These are phyloP conservation scores for Bombus impatiens DNA, from an alignment of 1,140 invertebrate genomes.

Conservation along the genomic window DNA sequence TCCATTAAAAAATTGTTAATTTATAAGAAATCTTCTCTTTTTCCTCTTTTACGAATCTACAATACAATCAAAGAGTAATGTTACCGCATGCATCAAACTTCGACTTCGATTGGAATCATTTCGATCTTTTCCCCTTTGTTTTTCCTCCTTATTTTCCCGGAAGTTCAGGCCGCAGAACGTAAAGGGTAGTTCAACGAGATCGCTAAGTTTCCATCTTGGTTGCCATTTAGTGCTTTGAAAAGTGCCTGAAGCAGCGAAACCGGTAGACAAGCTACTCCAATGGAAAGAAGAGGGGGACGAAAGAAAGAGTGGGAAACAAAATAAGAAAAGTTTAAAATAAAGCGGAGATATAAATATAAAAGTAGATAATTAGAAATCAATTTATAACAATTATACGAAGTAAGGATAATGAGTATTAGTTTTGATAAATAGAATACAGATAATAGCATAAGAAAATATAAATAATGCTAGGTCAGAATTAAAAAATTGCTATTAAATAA, in stretches of 20 bases:
- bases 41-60: not conserved
- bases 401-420: conserved; percentile 25
- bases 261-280: conserved; percentile 37
- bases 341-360: not conserved
- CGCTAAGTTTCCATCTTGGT: conserved; percentile 54
- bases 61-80: not conserved
- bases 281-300: conserved; percentile 30
- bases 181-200: conserved; percentile 39
- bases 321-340: conserved; percentile 14
- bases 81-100: not conserved
- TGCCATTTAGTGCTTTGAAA: conserved; percentile 59
- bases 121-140: not conserved
- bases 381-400: conserved; percentile 11
- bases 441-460: not conserved
- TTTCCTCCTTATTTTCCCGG: conserved; percentile 11
- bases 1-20: not conserved
- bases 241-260: conserved; percentile 41
- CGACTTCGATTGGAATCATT: not conserved
- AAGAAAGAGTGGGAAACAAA: conserved; percentile 7
- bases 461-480: not conserved
- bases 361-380: conserved; percentile 17
- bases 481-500: not conserved
- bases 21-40: not conserved
- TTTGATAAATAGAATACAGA: not conserved
- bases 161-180: conserved; percentile 35